Evolutionary conservation across 2,797 vertebrate species (phyloP).

Genomic region (Carapus acus): DNA sequence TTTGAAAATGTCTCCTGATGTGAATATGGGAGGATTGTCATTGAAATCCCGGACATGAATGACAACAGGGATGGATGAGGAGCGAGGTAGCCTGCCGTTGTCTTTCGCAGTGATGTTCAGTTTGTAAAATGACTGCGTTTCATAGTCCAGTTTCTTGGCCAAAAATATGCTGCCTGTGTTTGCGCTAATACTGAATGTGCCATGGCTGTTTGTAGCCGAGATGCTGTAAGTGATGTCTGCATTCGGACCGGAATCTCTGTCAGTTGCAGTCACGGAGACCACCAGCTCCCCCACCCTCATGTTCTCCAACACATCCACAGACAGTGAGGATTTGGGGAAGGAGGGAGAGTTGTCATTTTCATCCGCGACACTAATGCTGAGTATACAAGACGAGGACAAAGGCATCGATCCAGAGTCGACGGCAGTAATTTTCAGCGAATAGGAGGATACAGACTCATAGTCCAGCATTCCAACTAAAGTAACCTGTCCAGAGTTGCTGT

Average conservation of each 20-base stretch:
- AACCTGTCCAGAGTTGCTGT: conserved; percentile 84
- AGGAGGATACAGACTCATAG: conserved; percentile 85
- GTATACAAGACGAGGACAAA: conserved; percentile 86
- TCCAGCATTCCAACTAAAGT: conserved; percentile 87
- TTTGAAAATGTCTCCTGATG: conserved; percentile 91
- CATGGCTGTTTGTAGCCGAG: conserved; percentile 88
- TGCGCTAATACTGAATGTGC: conserved; percentile 94
- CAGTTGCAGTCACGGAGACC: conserved; percentile 88
- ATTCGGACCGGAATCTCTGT: conserved; percentile 88
- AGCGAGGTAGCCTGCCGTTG: conserved; percentile 84
- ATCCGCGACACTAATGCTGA: conserved; percentile 87
- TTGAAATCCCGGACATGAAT: conserved; percentile 96
- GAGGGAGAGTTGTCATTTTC: conserved; percentile 95
- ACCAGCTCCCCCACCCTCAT: conserved; percentile 96
- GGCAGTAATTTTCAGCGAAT: conserved; percentile 87
- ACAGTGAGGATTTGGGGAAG: conserved; percentile 84
- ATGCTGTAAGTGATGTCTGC: conserved; percentile 93
- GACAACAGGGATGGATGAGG: conserved; percentile 87
- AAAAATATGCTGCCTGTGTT: conserved; percentile 96
- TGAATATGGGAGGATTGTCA: conserved; percentile 91
- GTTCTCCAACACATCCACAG: conserved; percentile 91
- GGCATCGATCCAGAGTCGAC: conserved; percentile 79
- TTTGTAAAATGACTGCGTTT: conserved; percentile 90
- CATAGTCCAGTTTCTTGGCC: conserved; percentile 90
- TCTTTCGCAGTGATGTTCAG: conserved; percentile 94